Percentiles rank a stretch among this genome's conserved stretches.
Evolutionary conservation across 1,140 invertebrate species (phyloP).

Genomic region (Drosophila watanabei): DNA sequence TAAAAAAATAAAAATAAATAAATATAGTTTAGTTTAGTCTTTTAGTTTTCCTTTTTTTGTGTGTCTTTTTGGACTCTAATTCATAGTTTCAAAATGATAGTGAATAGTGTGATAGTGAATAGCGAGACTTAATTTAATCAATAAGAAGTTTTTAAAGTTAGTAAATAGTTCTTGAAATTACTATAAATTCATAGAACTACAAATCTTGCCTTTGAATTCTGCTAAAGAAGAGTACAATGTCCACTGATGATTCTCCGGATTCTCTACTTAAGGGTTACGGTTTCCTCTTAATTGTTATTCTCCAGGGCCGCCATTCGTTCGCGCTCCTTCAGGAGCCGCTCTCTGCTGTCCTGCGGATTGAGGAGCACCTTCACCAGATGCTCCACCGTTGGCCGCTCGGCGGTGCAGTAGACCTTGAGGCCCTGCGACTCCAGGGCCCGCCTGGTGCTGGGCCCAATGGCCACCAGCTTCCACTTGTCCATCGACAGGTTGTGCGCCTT

Average conservation of each 20-base stretch:
- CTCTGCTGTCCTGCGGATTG: constrained; percentile 77
- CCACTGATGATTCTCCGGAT: neutral
- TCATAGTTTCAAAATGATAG: neutral
- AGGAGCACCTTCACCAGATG: constrained; percentile 82
- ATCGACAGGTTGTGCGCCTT: constrained; percentile 54
- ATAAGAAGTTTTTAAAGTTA: neutral
- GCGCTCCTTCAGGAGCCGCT: constrained; percentile 55
- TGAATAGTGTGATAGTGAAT: constrained; percentile 1
- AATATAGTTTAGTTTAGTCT: constrained; percentile 28
- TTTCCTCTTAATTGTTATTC: constrained; percentile 25
- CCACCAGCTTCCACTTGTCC: constrained; percentile 79
- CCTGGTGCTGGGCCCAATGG: constrained; percentile 83
- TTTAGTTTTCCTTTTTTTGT: constrained; percentile 12
- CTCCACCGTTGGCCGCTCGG: constrained; percentile 84
- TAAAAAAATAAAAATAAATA: constrained; percentile 12
- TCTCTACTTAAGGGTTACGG: constrained; percentile 2
- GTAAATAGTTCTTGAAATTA: neutral
- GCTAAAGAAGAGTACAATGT: neutral
- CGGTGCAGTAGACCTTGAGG: constrained; percentile 75
- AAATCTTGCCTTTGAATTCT: neutral
- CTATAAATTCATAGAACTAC: neutral
- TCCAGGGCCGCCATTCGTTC: constrained; percentile 36
- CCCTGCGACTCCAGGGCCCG: constrained; percentile 71
- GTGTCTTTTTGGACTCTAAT: neutral
- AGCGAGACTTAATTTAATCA: neutral